Percentiles rank a stretch among this genome's conserved stretches.
These are phyloP conservation scores for Zaprionus camerounensis DNA, from an alignment of 1,140 invertebrate species.

Conservation along the genomic window DNA sequence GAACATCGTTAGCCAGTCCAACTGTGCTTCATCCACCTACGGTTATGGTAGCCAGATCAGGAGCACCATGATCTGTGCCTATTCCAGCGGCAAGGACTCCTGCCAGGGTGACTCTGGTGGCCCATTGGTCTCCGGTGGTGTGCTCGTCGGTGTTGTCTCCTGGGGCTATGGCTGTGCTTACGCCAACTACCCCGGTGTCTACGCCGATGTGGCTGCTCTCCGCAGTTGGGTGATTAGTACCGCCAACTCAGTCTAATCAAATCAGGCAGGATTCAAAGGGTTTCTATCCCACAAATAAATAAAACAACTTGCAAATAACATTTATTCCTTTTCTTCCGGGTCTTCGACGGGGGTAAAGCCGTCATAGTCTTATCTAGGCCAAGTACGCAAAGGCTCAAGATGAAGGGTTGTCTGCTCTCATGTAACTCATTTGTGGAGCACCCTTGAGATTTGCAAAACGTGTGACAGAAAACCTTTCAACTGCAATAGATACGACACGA, in stretches of 20 bases:
- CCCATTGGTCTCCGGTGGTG: conserved; percentile 77
- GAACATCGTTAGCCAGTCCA: conserved; percentile 44
- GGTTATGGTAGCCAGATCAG: conserved; percentile 48
- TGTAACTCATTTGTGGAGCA: conserved; percentile 18
- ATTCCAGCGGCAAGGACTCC: conserved; percentile 63
- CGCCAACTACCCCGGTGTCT: conserved; percentile 86
- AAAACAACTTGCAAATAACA: not conserved
- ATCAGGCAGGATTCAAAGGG: not conserved
- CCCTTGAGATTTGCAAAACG: conserved; percentile 30
- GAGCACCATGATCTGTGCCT: conserved; percentile 84
- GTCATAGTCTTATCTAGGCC: conserved; percentile 4
- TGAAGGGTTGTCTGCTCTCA: conserved; percentile 29
- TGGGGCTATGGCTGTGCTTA: conserved; percentile 87
- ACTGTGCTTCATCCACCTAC: conserved; percentile 44
- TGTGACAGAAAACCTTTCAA: conserved; percentile 27
- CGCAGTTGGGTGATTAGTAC: conserved; percentile 58
- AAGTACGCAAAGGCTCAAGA: not conserved
- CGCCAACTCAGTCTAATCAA: conserved; percentile 38
- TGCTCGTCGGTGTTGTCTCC: conserved; percentile 86
- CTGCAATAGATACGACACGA: conserved; percentile 11
- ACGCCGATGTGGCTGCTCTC: conserved; percentile 85
- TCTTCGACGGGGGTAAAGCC: not conserved
- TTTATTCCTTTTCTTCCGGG: conserved; percentile 12
- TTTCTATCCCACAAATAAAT: conserved; percentile 10
- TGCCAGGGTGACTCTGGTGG: conserved; percentile 85